Evolutionary conservation across 2,888 invertebrate genomes (phyloP).

Genomic region (Colostygia pectinataria): DNA sequence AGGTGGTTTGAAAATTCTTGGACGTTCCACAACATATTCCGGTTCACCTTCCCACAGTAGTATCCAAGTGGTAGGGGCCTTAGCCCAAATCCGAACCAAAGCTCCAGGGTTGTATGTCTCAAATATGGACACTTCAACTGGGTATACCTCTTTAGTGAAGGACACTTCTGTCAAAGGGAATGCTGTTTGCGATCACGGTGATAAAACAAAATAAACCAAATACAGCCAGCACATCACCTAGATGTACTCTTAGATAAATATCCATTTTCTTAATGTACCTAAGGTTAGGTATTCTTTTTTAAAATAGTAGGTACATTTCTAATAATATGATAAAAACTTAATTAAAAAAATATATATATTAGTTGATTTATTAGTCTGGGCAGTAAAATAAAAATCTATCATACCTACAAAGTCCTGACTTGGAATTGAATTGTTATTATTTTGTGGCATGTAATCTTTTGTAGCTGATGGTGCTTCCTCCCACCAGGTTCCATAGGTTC

Average conservation of each 20-base stretch:
- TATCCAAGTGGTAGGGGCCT: conserved; percentile 83
- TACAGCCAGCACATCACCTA: no score
- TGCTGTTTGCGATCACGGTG: conserved; percentile 46
- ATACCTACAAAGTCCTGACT: conserved; percentile 93
- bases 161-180: conserved; percentile 81
- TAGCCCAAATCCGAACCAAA: conserved; percentile 90
- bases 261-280: no score
- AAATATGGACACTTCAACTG: conserved; percentile 88
- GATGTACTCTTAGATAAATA: no score
- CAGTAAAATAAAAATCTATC: conserved; percentile 25
- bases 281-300: no score
- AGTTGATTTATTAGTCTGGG: no score
- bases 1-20: conserved; percentile 90
- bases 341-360: no score
- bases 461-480: conserved; percentile 88
- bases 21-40: conserved; percentile 81
- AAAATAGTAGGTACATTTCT: no score
- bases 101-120: conserved; percentile 95
- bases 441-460: conserved; percentile 88
- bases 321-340: no score
- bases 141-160: conserved; percentile 86
- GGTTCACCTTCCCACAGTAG: conserved; percentile 90
- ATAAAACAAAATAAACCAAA: conserved; percentile 4
- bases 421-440: conserved; percentile 85
- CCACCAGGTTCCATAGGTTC: conserved; percentile 94